Conservation (phyloP, 2,888 invertebrate species). For the Platycnemis pennipes region DNA sequence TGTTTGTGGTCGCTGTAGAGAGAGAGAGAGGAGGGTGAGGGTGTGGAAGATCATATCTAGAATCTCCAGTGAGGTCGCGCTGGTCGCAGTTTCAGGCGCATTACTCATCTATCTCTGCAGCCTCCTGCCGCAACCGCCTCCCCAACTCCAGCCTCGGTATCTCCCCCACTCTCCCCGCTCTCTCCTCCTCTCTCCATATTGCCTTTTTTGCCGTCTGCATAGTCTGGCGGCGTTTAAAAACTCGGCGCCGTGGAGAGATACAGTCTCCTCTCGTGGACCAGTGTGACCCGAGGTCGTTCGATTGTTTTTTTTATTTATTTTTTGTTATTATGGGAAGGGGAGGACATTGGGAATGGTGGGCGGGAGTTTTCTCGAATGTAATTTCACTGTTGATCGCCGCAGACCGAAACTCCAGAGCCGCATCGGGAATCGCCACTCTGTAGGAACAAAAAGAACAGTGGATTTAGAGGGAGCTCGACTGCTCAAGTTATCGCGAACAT, state of each 20-base stretch:
- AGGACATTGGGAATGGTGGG: not conserved
- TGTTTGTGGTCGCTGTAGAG: not conserved
- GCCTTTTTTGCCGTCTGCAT: not conserved
- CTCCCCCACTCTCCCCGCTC: not conserved
- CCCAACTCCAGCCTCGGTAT: not conserved
- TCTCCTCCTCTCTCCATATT: not conserved
- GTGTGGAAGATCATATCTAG: not conserved
- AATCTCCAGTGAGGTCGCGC: not conserved
- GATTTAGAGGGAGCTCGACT: not conserved
- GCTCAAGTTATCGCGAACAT: not conserved
- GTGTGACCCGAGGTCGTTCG: not conserved
- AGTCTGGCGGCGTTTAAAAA: not conserved
- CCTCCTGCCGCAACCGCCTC: too few relatives aligned
- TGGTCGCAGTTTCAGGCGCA: not conserved
- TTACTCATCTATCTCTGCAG: not conserved
- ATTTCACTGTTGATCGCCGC: not conserved
- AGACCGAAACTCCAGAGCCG: not conserved
- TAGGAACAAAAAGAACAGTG: not conserved
- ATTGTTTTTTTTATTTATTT: not conserved
- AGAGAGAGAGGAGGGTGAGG: not conserved
- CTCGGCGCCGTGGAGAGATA: not conserved
- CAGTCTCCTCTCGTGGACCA: not conserved
- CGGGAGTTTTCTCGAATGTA: not conserved
- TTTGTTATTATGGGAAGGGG: not conserved
- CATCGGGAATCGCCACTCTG: not conserved